Percentiles rank a stretch among this genome's conserved stretches.
These are phyloP conservation scores for Pentalonia nigronervosa DNA, from an alignment of 1,140 invertebrate genomes.

Conservation along the genomic window DNA sequence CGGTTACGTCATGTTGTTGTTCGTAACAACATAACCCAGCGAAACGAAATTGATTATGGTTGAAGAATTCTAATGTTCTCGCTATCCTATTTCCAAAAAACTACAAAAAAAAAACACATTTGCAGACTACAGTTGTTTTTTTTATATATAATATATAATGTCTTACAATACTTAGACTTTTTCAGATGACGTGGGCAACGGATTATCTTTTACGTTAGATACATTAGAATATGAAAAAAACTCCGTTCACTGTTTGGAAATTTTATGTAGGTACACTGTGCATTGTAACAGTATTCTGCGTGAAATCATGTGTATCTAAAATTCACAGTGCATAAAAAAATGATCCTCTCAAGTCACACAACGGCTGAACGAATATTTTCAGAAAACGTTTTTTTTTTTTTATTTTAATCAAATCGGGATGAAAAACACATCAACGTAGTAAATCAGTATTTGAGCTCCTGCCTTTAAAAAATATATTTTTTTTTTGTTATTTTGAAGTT, in stretches of 20 bases:
- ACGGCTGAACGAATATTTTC: not conserved
- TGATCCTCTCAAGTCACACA: not conserved
- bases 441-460: not conserved
- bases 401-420: not conserved
- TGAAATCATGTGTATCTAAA: not conserved
- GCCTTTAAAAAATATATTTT: not conserved
- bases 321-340: not conserved
- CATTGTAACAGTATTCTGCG: not conserved
- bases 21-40: not conserved
- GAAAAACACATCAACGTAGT: not conserved
- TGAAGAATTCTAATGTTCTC: slow-evolving; percentile 4
- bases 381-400: not conserved
- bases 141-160: not conserved
- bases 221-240: not conserved
- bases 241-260: not conserved
- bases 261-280: no score
- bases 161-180: not conserved
- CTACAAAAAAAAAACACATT: not conserved
- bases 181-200: not conserved
- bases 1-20: not conserved
- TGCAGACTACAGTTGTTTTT: not conserved
- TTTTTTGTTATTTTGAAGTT: not conserved
- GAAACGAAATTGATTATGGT: not conserved
- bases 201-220: not conserved
- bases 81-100: not conserved